phyloP scores from a whole-genome alignment of 2,797 vertebrate genomes.

The Tokudaia muenninki region DNA sequence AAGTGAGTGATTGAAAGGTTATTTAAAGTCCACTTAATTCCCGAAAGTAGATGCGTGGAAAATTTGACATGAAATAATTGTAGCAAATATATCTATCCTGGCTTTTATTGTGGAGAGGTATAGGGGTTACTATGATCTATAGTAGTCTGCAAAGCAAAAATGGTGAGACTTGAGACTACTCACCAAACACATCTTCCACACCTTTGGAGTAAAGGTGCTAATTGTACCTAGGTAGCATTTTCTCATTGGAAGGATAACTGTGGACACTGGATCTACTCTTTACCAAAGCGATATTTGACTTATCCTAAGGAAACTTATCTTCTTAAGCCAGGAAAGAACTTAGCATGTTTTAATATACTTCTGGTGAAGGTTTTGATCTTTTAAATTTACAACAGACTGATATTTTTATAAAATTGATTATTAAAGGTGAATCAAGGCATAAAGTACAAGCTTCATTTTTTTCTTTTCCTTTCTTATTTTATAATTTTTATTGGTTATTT shows the following conservation, averaged over 20 bases:
- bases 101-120: neutral
- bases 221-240: neutral
- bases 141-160: slow-evolving; percentile 4
- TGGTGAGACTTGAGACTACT: neutral
- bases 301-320: slow-evolving; percentile 10
- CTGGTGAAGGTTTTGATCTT: neutral
- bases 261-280: neutral
- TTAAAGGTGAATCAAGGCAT: neutral
- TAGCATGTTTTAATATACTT: neutral
- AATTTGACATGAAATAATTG: slow-evolving; percentile 32
- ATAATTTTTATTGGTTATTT: too few relatives aligned
- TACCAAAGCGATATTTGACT: neutral
- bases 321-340: neutral
- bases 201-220: neutral
- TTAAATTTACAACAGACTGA: neutral
- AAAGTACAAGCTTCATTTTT: neutral
- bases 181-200: slow-evolving; percentile 25
- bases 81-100: neutral
- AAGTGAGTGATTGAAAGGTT: slow-evolving; percentile 67
- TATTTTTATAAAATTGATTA: slow-evolving; percentile 3
- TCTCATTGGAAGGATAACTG: neutral
- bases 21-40: slow-evolving; percentile 40
- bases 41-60: neutral
- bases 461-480: neutral
- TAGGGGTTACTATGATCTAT: neutral